phyloP scores from a whole-genome alignment of 2,888 invertebrate species.

The Trichopoda pennipes region DNA sequence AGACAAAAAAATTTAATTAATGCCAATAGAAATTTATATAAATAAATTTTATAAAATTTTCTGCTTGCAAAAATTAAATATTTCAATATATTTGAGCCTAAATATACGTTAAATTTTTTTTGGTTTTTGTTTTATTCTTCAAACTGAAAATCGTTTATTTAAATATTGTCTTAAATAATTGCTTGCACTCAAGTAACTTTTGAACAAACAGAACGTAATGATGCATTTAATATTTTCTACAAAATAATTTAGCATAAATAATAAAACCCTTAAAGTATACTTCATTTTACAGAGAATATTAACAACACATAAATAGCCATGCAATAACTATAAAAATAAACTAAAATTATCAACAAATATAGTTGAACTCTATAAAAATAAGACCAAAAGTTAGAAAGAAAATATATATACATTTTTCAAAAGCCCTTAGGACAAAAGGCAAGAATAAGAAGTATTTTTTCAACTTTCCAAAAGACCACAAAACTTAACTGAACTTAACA shows the following conservation, averaged over 20 bases:
- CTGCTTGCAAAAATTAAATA: too few relatives aligned
- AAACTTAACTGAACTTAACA: slow-evolving; percentile 42
- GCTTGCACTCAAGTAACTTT: slow-evolving; percentile 34
- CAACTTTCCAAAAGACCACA: slow-evolving; percentile 5
- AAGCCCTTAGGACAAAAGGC: neutral
- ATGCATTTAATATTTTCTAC: slow-evolving; percentile 51
- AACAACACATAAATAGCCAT: neutral
- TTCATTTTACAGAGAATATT: slow-evolving; percentile 16
- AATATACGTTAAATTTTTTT: neutral
- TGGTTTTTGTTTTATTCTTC: neutral
- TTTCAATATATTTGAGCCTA: neutral
- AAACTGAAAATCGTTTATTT: neutral
- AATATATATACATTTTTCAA: neutral
- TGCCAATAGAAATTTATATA: too few relatives aligned
- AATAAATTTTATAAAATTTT: neutral
- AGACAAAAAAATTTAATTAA: too few relatives aligned
- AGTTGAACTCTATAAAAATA: slow-evolving; percentile 21
- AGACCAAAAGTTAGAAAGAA: slow-evolving; percentile 11
- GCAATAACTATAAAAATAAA: slow-evolving; percentile 4
- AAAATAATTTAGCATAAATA: slow-evolving; percentile 42
- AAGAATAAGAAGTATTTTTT: neutral
- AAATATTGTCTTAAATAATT: slow-evolving; percentile 19
- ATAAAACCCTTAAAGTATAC: slow-evolving; percentile 44
- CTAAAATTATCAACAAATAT: slow-evolving; percentile 19
- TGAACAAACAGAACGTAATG: slow-evolving; percentile 54